Conservation (phyloP, 2,888 invertebrate genomes). For the Bursaphelenchus okinawaensis region DNA sequence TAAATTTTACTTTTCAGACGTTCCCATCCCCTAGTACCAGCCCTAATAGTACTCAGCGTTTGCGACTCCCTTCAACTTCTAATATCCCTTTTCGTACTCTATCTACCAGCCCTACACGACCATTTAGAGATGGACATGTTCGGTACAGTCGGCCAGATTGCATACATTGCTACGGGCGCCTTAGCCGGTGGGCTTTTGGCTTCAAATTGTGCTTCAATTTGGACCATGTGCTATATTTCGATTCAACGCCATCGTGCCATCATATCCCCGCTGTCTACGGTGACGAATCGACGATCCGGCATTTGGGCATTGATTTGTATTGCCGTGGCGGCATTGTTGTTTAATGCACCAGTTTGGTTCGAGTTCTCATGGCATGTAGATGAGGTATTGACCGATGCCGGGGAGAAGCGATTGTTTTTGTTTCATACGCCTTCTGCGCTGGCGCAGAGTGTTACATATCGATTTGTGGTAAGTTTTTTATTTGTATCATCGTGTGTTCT, state of each 20-base stretch:
- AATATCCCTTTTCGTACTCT: conserved; percentile 52
- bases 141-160: conserved; percentile 42
- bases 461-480: conserved; percentile 25
- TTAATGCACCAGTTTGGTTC: conserved; percentile 53
- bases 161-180: conserved; percentile 49
- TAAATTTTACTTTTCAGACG: conserved; percentile 19
- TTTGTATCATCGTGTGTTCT: neutral
- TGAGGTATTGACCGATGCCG: conserved; percentile 16
- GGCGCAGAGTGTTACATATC: conserved; percentile 35
- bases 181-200: conserved; percentile 38
- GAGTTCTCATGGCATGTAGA: conserved; percentile 45
- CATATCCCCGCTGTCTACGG: conserved; percentile 31
- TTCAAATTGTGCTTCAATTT: conserved; percentile 54
- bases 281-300: conserved; percentile 19
- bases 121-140: conserved; percentile 35
- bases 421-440: conserved; percentile 39
- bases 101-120: conserved; percentile 53
- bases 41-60: conserved; percentile 47
- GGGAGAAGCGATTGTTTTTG: conserved; percentile 21
- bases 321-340: conserved; percentile 40
- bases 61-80: conserved; percentile 53
- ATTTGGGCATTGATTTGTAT: conserved; percentile 41
- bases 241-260: conserved; percentile 50
- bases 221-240: conserved; percentile 55
- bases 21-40: conserved; percentile 42